Base-by-base conservation (phyloP, 2,888 invertebrate genomes). In the Frankliniella intonsa region DNA sequence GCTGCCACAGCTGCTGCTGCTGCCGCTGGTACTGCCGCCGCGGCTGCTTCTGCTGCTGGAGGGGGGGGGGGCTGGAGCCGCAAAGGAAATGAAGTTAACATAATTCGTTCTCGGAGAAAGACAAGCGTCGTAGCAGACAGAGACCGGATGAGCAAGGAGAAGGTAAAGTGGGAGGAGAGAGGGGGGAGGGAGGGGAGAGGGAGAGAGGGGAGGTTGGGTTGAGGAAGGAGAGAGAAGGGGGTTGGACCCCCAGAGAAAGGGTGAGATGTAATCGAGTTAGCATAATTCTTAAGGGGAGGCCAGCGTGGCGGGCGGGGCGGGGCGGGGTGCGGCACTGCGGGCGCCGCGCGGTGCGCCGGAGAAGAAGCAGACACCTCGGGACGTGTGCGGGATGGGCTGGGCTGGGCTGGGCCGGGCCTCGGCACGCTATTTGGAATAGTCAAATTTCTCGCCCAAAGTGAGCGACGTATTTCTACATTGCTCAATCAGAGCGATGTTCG, bases 231-330 rank as follows among this genome's bases (percentile, higher is more conserved):
- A 69, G 22, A n/a, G 69, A 69, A 22, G 11, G 69, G 65, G n/a
- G 65, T 9, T 14, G n/a, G 55, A 55, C 14, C 12, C 14, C 2
- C 14, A 55, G 55, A 55, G 55, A 55, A 17, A n/a, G 65, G n/a
- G 65, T 9, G 65, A 65, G 69, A 9, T n/a, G 69, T 69, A 69
- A 69, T 69, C 22, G 22, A 69, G 69, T 69, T 69, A 69, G 69
- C 69, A 69, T 69, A 69, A 69, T 69, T 69, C 69, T 69, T 69
- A 22, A 69, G 69, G 69, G 69, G 22, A 65, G 65, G n/a, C 55
- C 55, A 55, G 55, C 55, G 38, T 5, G 38, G 3, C 11, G 62
- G 55, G 14, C 19, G 62, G 12, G 62, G 5, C 14, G 62, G 12
- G n/a, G 55, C 55, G 55, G 5, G 55, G 14, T 55, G 55, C 55